Conservation (phyloP, 2,888 invertebrate species). For the Tribolium freemani region DNA sequence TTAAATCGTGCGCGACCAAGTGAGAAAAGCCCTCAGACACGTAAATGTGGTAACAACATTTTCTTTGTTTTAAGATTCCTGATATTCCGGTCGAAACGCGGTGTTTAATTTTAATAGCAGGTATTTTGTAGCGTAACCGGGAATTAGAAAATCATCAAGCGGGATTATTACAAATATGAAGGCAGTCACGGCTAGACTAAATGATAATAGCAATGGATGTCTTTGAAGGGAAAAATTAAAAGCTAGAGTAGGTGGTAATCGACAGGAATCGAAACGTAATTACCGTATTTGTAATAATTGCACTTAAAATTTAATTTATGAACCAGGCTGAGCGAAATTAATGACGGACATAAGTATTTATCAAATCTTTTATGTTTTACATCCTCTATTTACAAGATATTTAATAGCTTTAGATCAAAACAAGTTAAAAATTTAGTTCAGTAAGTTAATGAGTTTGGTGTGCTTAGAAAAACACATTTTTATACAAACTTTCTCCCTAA, state of each 20-base stretch:
- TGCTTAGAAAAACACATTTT: background rate
- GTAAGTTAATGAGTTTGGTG: background rate
- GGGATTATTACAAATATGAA: constrained; percentile 27
- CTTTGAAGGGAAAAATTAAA: constrained; percentile 8
- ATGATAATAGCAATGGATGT: constrained; percentile 26
- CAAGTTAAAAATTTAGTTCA: background rate
- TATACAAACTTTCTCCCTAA: background rate
- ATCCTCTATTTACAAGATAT: background rate
- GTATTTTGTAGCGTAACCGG: constrained; percentile 20
- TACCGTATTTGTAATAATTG: no score
- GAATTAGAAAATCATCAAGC: constrained; percentile 35
- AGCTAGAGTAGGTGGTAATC: background rate
- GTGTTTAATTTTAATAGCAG: constrained; percentile 28
- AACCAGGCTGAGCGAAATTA: background rate
- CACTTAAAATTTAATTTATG: background rate
- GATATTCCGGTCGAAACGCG: constrained; percentile 19
- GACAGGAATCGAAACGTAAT: no score
- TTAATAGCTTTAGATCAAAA: background rate
- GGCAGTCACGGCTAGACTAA: constrained; percentile 26
- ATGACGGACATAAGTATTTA: background rate
- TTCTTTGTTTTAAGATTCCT: constrained; percentile 28
- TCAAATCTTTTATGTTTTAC: background rate
- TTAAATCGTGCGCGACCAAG: constrained; percentile 23
- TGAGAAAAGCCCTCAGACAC: constrained; percentile 10
- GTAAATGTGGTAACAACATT: constrained; percentile 27